Evolutionary conservation across 2,113 vertebrate genomes (phyloP).

Genomic region (Andinoacara biseriatus): DNA sequence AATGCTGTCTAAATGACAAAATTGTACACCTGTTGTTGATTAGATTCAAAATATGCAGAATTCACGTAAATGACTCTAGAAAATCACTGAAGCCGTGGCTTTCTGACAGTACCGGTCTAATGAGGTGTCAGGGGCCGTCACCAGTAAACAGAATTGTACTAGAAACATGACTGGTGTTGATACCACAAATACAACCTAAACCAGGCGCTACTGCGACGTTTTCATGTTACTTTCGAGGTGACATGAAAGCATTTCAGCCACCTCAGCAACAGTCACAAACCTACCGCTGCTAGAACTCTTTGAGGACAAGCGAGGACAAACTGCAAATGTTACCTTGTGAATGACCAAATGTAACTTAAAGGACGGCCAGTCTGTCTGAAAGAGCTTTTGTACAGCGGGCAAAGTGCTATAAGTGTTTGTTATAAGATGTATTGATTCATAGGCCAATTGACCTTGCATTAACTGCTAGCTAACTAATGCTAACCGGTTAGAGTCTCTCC

Average conservation of each 20-base stretch:
- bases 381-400: rapidly evolving
- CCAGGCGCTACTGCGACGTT: background rate
- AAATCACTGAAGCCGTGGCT: background rate
- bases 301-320: slow-evolving; percentile 42
- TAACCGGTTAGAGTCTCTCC: slow-evolving; percentile 26
- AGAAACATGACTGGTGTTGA: background rate
- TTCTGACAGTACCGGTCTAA: background rate
- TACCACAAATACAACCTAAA: background rate
- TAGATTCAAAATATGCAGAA: too few relatives aligned
- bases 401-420: rapidly evolving
- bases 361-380: rapidly evolving
- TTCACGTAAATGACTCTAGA: too few relatives aligned
- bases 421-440: background rate
- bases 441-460: slow-evolving; percentile 69
- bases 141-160: background rate
- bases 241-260: background rate
- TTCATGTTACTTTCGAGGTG: background rate
- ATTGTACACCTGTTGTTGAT: too few relatives aligned
- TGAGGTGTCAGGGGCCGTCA: background rate
- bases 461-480: slow-evolving; percentile 36
- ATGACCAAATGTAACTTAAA: background rate
- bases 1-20: background rate
- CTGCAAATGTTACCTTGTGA: background rate
- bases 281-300: slow-evolving; percentile 32
- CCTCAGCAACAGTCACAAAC: background rate